A percentile compares a stretch with the other conserved stretches of the same genome.
phyloP scores from a whole-genome alignment of 2,888 invertebrate genomes.

The Andrena flavipes region DNA sequence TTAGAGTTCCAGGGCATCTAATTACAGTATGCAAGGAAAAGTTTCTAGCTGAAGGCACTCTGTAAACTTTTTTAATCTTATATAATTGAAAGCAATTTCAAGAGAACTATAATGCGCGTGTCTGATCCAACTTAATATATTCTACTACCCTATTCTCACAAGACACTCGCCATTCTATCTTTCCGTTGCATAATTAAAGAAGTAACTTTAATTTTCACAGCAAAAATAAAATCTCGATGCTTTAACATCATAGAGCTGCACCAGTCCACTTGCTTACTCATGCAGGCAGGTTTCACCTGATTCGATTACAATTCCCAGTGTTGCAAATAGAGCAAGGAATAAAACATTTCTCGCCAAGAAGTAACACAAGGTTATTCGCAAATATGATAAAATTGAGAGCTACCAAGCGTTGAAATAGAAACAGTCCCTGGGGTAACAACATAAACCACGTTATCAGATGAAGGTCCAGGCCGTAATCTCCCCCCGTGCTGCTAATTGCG shows the following conservation, averaged over 20 bases:
- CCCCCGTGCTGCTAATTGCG: conserved; percentile 13
- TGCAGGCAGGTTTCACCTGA: not conserved
- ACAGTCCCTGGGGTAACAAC: conserved; percentile 1
- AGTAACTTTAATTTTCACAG: too few relatives aligned
- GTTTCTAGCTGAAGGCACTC: too few relatives aligned
- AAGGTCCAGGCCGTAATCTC: not conserved
- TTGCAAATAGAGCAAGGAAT: not conserved
- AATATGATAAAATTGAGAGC: conserved; percentile 4
- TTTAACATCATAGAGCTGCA: not conserved
- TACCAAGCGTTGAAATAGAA: conserved; percentile 11
- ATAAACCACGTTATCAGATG: conserved; percentile 7
- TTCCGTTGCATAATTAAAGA: too few relatives aligned
- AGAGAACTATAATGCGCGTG: too few relatives aligned
- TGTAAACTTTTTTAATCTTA: too few relatives aligned
- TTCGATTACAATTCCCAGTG: not conserved
- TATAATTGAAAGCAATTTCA: too few relatives aligned
- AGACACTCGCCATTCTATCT: too few relatives aligned
- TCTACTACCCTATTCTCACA: too few relatives aligned
- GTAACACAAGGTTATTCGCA: conserved; percentile 1
- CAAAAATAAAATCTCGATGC: not conserved
- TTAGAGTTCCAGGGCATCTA: not conserved
- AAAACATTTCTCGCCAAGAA: not conserved
- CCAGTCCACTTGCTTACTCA: not conserved
- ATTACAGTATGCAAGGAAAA: too few relatives aligned
- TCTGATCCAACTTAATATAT: too few relatives aligned